These are phyloP conservation scores for Oxyruncus cristatus DNA, from an alignment of 2,113 vertebrate species.

Conservation along the genomic window DNA sequence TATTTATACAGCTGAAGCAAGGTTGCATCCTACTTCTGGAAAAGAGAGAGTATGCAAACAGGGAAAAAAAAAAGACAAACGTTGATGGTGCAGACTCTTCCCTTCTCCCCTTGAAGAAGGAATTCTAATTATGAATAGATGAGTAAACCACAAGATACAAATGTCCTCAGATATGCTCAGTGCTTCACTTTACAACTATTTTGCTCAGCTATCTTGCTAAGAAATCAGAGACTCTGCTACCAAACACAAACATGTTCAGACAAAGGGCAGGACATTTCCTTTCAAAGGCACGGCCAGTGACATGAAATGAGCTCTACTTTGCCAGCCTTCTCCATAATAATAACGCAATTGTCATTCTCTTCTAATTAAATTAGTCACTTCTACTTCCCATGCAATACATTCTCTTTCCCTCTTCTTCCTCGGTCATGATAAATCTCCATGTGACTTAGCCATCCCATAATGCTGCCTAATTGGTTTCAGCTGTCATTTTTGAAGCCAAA, in stretches of 20 bases:
- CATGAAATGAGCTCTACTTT: neutral
- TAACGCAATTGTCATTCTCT: neutral
- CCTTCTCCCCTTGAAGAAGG: neutral
- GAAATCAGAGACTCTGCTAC: neutral
- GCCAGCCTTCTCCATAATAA: conserved; percentile 17
- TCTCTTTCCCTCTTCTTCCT: conserved; percentile 13
- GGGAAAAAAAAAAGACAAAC: neutral
- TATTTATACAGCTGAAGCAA: conserved; percentile 29
- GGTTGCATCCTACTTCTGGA: neutral
- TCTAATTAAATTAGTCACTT: conserved; percentile 65
- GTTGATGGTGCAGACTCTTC: neutral
- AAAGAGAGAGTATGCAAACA: neutral
- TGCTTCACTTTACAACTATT: neutral
- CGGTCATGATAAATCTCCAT: conserved; percentile 58
- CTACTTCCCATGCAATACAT: conserved; percentile 38
- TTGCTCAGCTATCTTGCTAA: neutral
- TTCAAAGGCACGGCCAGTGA: neutral
- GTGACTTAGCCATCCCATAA: conserved; percentile 58
- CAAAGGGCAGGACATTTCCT: neutral
- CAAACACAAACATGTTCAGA: neutral
- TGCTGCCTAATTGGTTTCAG: conserved; percentile 75
- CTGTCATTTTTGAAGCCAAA: conserved; percentile 73
- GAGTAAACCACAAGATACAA: neutral
- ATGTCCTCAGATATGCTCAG: neutral
- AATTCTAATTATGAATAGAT: conserved; percentile 19